phyloP scores from a whole-genome alignment of 2,888 invertebrate species.

The Diaperis boleti region DNA sequence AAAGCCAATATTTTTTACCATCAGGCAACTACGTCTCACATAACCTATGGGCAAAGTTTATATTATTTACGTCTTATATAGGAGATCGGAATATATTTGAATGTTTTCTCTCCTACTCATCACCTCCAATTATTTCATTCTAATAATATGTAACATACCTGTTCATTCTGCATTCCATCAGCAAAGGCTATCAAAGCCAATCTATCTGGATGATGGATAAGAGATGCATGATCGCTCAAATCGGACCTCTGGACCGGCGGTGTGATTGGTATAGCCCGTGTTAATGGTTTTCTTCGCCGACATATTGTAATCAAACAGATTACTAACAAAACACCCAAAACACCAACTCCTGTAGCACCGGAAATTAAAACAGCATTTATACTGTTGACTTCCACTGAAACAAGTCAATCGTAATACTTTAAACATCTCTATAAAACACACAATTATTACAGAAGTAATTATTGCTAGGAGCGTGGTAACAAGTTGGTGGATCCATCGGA shows the following conservation, averaged over 20 bases:
- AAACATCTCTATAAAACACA: not conserved
- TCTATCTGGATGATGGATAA: conserved; percentile 67
- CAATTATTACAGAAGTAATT: conserved; percentile 55
- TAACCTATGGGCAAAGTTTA: too few species aligned
- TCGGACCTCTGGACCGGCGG: conserved; percentile 55
- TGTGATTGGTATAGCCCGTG: conserved; percentile 57
- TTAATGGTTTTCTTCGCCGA: conserved; percentile 58
- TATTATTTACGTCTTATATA: too few species aligned
- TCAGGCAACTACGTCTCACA: too few species aligned
- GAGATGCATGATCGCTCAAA: conserved; percentile 60
- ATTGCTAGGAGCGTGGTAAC: conserved; percentile 47
- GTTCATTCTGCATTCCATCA: conserved; percentile 65
- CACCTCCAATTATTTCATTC: not conserved
- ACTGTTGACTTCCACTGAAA: conserved; percentile 57
- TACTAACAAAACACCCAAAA: conserved; percentile 60
- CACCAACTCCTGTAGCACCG: conserved; percentile 64
- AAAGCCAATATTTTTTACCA: too few species aligned
- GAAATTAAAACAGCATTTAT: conserved; percentile 59
- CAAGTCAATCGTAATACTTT: conserved; percentile 12
- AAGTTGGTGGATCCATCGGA: conserved; percentile 58
- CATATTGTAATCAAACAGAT: conserved; percentile 63
- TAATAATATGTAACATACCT: conserved; percentile 54
- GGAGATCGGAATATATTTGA: too few species aligned
- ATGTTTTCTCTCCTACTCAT: not conserved
- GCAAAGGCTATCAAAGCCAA: conserved; percentile 70